Conservation (phyloP, 2,888 invertebrate genomes). For the Nycteola revayana region DNA sequence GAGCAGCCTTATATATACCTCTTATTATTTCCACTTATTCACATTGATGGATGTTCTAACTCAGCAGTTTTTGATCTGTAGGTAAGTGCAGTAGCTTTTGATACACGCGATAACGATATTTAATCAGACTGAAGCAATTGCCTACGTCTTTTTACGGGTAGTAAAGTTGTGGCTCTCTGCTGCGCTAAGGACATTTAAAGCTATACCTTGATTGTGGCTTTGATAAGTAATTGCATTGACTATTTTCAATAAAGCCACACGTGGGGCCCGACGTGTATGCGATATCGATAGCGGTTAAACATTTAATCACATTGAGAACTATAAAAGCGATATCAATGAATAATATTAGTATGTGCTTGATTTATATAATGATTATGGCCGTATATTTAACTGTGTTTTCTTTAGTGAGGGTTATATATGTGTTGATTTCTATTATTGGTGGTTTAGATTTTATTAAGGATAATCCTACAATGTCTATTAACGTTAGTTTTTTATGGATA, state of each 20-base stretch:
- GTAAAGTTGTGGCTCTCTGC: constrained; percentile 5
- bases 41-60: constrained; percentile 73
- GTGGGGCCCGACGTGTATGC: constrained; percentile 10
- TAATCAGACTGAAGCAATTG: constrained; percentile 39
- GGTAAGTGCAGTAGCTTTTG: constrained; percentile 63
- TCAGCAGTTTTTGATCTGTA: constrained; percentile 73
- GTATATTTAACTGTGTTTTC: too few species aligned
- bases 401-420: too few species aligned
- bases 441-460: too few species aligned
- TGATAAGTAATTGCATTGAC: constrained; percentile 10
- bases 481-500: too few species aligned
- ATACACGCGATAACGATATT: constrained; percentile 48
- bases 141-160: constrained; percentile 28
- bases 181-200: constrained; percentile 14
- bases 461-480: too few species aligned
- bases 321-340: too few species aligned
- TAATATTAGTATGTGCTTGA: too few species aligned
- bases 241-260: constrained; percentile 17
- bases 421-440: too few species aligned
- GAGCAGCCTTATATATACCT: constrained; percentile 37
- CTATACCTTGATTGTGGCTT: constrained; percentile 12
- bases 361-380: too few species aligned
- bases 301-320: neutral
- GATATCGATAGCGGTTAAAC: constrained; percentile 1
- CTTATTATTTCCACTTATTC: constrained; percentile 53